Evolutionary conservation across 1,140 invertebrate species (phyloP).

Genomic region (Drosophila equinoxialis): DNA sequence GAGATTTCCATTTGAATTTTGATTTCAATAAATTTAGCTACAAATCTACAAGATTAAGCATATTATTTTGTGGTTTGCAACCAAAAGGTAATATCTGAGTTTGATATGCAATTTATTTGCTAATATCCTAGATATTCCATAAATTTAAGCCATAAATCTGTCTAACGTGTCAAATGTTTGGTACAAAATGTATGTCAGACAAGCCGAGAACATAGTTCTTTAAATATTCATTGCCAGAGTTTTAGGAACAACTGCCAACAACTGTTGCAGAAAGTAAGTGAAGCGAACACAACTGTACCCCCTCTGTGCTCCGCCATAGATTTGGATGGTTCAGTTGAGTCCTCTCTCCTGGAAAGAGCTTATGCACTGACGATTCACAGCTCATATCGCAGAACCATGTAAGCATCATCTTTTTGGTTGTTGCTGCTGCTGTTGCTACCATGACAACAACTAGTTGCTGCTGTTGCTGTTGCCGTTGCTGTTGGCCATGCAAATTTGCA

Average conservation of each 20-base stretch:
- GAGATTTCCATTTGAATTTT: too few relatives aligned
- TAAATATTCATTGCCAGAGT: constrained; percentile 8
- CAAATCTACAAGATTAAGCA: too few relatives aligned
- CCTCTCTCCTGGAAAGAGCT: constrained; percentile 16
- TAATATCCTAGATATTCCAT: not conserved
- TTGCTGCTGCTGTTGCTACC: constrained; percentile 18
- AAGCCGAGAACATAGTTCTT: not conserved
- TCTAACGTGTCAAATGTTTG: constrained; percentile 1
- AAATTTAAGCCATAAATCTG: constrained; percentile 1
- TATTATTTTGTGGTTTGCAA: too few relatives aligned
- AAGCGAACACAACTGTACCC: constrained; percentile 8
- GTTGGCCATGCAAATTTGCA: constrained; percentile 54
- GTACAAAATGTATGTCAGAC: not conserved
- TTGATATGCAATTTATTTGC: not conserved
- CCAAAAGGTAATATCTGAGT: too few relatives aligned
- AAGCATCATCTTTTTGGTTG: constrained; percentile 17
- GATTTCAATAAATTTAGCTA: too few relatives aligned
- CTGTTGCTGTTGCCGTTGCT: constrained; percentile 10
- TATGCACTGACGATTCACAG: constrained; percentile 26
- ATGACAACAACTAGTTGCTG: constrained; percentile 55
- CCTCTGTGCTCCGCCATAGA: not conserved
- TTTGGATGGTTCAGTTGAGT: not conserved
- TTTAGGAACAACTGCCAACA: not conserved
- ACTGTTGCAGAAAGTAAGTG: not conserved
- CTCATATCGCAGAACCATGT: constrained; percentile 32